Base-by-base conservation (phyloP, 2,797 vertebrate genomes). In the Ibycter americanus region DNA sequence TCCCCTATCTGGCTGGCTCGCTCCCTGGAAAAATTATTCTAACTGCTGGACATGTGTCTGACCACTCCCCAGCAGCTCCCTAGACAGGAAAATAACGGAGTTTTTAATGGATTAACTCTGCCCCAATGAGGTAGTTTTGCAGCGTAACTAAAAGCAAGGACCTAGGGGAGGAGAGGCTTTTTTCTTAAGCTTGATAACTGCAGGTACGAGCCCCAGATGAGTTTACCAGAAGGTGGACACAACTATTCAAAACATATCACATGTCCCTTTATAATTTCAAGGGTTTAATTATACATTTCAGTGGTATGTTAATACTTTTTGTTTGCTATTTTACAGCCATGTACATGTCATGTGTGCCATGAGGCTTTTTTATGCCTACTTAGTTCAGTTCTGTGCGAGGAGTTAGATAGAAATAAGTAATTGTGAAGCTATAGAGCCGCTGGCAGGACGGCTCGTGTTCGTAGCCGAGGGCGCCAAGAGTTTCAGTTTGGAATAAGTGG, bases 381-480 rank as follows among this genome's bases (percentile, higher is more conserved):
- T n/a, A 34, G 7, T 12, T 31, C 15, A 72, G 13, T 36, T 72
- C 23, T 47, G 17, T 31, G 8, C 0, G 0, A 79, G 23, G 36
- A 10, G 19, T 29, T 11, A 15, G 32, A 12, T 3, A 32, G 68
- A 34, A 86, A 23, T 8, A 34, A 25, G 29, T 9, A 22, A 23
- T 29, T 0, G 1, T 47, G 27, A 21, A 76, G 51, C 44, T 58
- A 6, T 22, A 46, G 4, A 25, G 58, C 32, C 0, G 0, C 61
- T 51, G 59, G 63, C 25, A 52, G 5, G 9, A 1, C 1, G 5
- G 47, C 68, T 83, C 0, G 0, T n/a, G 25, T 49, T 78, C 51
- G 62, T 40, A 78, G 49, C 29, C 56, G 8, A 38, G 7, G 34
- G 38, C 61, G 54, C 15, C 3, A 9, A n/a, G 42, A 23, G 6